Conservation (phyloP, 2,797 vertebrate species). For the Sebastiscus albofasciatus region DNA sequence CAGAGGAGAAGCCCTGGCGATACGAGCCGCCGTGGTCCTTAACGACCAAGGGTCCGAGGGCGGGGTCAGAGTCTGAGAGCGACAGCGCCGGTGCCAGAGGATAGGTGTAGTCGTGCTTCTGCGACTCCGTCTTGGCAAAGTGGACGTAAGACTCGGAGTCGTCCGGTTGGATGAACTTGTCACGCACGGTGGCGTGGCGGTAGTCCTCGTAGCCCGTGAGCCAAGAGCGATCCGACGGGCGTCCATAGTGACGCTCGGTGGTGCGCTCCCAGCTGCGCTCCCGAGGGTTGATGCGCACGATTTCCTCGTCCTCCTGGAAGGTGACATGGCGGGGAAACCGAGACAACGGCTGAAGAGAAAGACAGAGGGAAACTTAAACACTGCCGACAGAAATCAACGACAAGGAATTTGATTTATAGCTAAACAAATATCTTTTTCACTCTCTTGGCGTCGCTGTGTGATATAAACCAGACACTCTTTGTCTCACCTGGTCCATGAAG, state of each 20-base stretch:
- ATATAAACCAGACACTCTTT: not conserved
- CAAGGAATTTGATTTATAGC: not conserved
- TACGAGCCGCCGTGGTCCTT: conserved; percentile 80
- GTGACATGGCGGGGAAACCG: conserved; percentile 90
- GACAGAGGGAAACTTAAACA: not conserved
- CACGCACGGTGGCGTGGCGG: conserved; percentile 89
- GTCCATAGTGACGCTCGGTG: conserved; percentile 56
- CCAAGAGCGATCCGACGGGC: conserved; percentile 86
- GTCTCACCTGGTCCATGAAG: conserved; percentile 92
- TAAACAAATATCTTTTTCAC: not conserved
- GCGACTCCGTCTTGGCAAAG: conserved; percentile 91
- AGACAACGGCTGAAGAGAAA: conserved; percentile 81
- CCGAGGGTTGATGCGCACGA: conserved; percentile 97
- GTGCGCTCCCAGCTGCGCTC: conserved; percentile 89
- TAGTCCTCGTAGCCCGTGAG: conserved; percentile 97
- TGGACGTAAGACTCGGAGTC: conserved; percentile 92
- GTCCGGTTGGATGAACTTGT: conserved; percentile 87
- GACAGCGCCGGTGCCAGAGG: conserved; percentile 86
- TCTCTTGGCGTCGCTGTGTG: not conserved
- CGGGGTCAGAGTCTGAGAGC: conserved; percentile 85
- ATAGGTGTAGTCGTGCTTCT: conserved; percentile 96
- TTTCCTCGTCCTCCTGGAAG: conserved; percentile 95
- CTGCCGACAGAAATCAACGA: not conserved
- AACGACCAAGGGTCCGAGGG: conserved; percentile 81
- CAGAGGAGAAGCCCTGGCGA: conserved; percentile 67